Conservation (phyloP, 1,140 invertebrate genomes). For the Achroia grisella region DNA sequence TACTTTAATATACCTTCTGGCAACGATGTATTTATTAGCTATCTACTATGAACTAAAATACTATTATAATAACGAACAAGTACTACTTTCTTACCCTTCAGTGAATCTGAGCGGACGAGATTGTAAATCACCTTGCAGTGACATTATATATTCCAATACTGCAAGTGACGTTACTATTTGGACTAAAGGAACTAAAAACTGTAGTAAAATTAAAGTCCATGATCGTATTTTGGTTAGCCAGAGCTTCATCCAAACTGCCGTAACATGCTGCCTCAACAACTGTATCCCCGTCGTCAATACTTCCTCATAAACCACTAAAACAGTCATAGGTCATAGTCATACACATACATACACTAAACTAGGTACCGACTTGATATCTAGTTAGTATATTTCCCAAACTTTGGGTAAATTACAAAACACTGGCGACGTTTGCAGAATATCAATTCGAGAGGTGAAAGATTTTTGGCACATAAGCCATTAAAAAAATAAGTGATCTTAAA, state of each 20-base stretch:
- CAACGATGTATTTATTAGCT: too few relatives aligned
- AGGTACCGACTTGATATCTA: too few relatives aligned
- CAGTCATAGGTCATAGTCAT: too few relatives aligned
- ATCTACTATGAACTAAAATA: too few relatives aligned
- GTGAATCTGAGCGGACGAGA: slow-evolving; percentile 31
- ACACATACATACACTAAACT: too few relatives aligned
- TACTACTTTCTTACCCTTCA: slow-evolving; percentile 37
- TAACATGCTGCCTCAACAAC: slow-evolving; percentile 34
- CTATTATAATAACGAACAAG: slow-evolving; percentile 2
- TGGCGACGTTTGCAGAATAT: too few relatives aligned
- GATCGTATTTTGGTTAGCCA: slow-evolving; percentile 46
- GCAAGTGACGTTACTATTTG: slow-evolving; percentile 42
- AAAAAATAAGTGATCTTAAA: too few relatives aligned
- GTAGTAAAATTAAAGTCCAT: slow-evolving; percentile 39
- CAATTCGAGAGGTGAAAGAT: too few relatives aligned
- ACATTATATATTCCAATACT: slow-evolving; percentile 33
- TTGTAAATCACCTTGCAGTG: slow-evolving; percentile 19
- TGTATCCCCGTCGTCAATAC: slow-evolving; percentile 26
- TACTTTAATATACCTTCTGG: too few relatives aligned
- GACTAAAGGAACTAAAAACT: slow-evolving; percentile 40
- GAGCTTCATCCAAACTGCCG: slow-evolving; percentile 52
- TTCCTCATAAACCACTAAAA: slow-evolving; percentile 27
- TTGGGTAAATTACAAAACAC: too few relatives aligned
- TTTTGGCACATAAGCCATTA: too few relatives aligned
- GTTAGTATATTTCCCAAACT: too few relatives aligned